These are phyloP conservation scores for Dichetophora obliterata DNA, from an alignment of 2,888 invertebrate genomes.

Conservation along the genomic window DNA sequence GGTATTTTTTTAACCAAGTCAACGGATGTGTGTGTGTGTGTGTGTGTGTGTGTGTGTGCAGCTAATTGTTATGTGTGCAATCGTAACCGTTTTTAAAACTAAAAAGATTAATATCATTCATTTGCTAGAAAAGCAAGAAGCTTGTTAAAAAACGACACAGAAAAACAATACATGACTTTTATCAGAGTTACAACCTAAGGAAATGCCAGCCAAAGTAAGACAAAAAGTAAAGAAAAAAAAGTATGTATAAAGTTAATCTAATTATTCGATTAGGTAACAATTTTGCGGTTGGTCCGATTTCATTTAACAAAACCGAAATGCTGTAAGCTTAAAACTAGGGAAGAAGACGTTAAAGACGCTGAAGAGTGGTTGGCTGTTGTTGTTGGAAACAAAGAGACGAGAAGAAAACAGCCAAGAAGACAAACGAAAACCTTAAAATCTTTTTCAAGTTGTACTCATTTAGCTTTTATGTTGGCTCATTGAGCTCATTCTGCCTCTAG, in stretches of 20 bases:
- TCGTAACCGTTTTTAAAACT: slow-evolving; percentile 31
- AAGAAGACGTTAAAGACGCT: slow-evolving; percentile 22
- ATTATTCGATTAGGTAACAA: slow-evolving; percentile 65
- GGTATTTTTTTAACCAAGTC: not conserved
- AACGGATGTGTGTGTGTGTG: slow-evolving; percentile 25
- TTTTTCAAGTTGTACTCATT: slow-evolving; percentile 61
- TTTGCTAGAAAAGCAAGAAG: slow-evolving; percentile 18
- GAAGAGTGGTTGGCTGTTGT: not conserved
- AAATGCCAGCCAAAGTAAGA: slow-evolving; percentile 36
- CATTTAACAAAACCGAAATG: not conserved
- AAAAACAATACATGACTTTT: slow-evolving; percentile 49
- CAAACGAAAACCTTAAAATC: slow-evolving; percentile 47
- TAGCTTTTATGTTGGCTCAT: slow-evolving; percentile 44
- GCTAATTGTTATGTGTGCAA: slow-evolving; percentile 52
- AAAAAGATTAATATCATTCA: slow-evolving; percentile 34
- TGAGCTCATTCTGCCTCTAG: slow-evolving; percentile 7
- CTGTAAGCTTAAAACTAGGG: not conserved
- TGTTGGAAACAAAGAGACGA: not conserved
- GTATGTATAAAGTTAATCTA: slow-evolving; percentile 49
- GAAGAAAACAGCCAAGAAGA: slow-evolving; percentile 51
- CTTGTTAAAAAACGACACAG: slow-evolving; percentile 27
- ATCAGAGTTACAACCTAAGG: slow-evolving; percentile 17
- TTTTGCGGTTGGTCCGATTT: slow-evolving; percentile 27
- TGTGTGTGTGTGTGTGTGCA: slow-evolving; percentile 33
- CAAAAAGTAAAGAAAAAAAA: slow-evolving; percentile 27